Evolutionary conservation across 2,797 vertebrate genomes (phyloP).

Genomic region (Megalops cyprinoides): DNA sequence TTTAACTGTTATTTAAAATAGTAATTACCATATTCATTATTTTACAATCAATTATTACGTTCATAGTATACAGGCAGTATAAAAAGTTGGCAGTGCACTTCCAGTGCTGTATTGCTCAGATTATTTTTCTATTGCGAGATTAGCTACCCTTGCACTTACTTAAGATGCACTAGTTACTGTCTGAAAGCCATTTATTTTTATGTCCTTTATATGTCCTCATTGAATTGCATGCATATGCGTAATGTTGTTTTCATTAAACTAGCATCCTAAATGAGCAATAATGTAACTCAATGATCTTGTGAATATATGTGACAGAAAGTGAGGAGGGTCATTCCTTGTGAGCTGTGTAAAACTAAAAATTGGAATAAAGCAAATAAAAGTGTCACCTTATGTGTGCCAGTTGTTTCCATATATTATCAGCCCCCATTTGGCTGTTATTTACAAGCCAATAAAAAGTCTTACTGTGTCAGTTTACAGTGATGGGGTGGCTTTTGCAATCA

Average conservation of each 20-base stretch:
- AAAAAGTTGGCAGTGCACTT: neutral
- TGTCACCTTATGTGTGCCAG: neutral
- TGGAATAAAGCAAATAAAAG: neutral
- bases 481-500: neutral
- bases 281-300: neutral
- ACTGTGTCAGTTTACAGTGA: neutral
- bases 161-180: too few relatives aligned
- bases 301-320: conserved; percentile 1
- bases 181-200: neutral
- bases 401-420: neutral
- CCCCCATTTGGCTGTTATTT: neutral
- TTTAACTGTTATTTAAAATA: too few relatives aligned
- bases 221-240: neutral
- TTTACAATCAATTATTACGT: neutral
- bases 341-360: neutral
- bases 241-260: neutral
- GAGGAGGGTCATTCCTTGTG: neutral
- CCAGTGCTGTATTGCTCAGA: neutral
- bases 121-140: neutral
- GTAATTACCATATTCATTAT: too few relatives aligned
- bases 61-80: neutral
- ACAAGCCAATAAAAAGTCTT: neutral
- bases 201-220: neutral
- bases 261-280: neutral
- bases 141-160: too few relatives aligned